Conservation (phyloP, 1,140 invertebrate species). For the Macrotrachela quadricornifera region DNA sequence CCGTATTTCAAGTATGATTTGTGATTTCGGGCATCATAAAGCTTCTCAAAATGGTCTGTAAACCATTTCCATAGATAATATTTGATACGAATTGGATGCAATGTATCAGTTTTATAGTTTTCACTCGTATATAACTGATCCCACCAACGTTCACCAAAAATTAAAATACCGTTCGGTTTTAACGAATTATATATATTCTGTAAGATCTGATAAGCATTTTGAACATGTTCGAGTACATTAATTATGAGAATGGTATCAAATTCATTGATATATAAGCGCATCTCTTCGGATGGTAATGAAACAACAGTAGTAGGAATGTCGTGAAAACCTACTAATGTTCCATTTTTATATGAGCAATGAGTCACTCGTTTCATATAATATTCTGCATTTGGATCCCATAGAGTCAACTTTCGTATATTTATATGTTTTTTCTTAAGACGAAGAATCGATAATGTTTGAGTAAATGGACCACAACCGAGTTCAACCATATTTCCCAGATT, state of each 20-base stretch:
- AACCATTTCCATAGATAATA: too few species aligned
- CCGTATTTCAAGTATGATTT: too few species aligned
- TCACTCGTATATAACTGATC: too few species aligned
- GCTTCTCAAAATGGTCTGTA: too few species aligned
- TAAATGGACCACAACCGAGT: neutral
- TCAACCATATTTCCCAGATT: neutral
- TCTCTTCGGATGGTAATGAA: neutral
- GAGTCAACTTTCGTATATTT: neutral
- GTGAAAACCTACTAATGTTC: neutral
- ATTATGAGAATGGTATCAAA: neutral
- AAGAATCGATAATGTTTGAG: neutral
- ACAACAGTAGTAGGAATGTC: neutral
- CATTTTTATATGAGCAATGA: constrained; percentile 1
- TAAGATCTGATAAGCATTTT: neutral
- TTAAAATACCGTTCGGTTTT: neutral
- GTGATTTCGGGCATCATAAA: too few species aligned
- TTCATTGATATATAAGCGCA: neutral
- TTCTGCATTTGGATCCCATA: neutral
- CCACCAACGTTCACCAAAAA: neutral
- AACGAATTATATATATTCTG: neutral
- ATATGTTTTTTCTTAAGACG: neutral
- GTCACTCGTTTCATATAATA: neutral
- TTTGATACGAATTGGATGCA: too few species aligned
- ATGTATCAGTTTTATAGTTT: too few species aligned
- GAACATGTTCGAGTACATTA: neutral